Evolutionary conservation across 2,888 invertebrate species (phyloP), one percentile per base, ranked within the genome.

Genomic region (Chelonus formosanus): DNA sequence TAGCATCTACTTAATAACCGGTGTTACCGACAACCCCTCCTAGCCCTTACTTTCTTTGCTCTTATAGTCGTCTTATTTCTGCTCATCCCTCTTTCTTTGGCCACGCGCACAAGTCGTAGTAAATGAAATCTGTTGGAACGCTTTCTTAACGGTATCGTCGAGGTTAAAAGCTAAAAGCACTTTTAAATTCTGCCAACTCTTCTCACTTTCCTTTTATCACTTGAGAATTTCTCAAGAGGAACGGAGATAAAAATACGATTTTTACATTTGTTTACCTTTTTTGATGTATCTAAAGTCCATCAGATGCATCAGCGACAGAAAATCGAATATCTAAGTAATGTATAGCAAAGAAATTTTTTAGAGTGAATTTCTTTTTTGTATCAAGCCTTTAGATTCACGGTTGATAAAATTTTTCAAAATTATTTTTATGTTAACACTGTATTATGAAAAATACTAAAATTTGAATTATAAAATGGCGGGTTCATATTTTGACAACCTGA

Each of bases 1-100:
- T 78, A 80, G 78, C 78, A 77, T 80, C 80, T 78, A 79, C 81
- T 81, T 82, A 80, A 81, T 82, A 82, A 83, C 78, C 77, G 75
- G 78, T 80, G 78, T 81, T 81, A 77, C 78, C 76, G 73, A 71
- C 76, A 71, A 75, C 53, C 75, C 74, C 73, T 69, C 20, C 72
- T 69, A n/a, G 58, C 67, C 65, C 59, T 64, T 63, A 61, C 52
- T 56, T 56, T 45, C 60, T 57, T 57, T 58, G 36, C 66, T 69
- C 57, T 40, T 32, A 32, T 32, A 52, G 52, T 52, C 31, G 8
- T 32, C 8, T 40, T 63, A 8, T 50, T 66, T 43, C 52, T 63
- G 47, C 52, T 52, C 31, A 10, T 20, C 45, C n/a, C 35, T 36
- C 43, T 56, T 43, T 57, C 47, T 31, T 45, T 56, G 45, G 44